Evolutionary conservation across 2,888 invertebrate species (phyloP).

Genomic region (Caenorhabditis becei): DNA sequence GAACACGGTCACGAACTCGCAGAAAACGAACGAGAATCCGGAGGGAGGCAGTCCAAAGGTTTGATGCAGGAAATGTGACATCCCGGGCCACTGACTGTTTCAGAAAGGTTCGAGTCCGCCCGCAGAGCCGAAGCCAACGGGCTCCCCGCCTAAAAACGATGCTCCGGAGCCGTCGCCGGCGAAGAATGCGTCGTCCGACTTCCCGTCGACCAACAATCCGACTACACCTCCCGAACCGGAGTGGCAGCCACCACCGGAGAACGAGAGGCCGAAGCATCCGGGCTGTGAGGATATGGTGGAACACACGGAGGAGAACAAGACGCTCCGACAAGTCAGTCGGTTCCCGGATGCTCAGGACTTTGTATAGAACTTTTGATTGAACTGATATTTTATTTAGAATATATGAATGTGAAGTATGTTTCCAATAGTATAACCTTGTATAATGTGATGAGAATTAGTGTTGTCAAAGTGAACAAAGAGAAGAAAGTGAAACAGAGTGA

Average conservation of each 20-base stretch:
- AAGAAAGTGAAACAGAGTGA: slow-evolving; percentile 47
- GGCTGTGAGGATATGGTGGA: slow-evolving; percentile 30
- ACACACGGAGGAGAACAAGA: slow-evolving; percentile 43
- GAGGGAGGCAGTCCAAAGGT: slow-evolving; percentile 15
- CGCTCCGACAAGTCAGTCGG: slow-evolving; percentile 20
- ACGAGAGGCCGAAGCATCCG: slow-evolving; percentile 41
- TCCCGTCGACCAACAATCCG: too few species aligned
- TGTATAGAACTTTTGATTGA: slow-evolving; percentile 9
- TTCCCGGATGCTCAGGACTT: slow-evolving; percentile 50
- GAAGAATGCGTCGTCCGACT: not conserved
- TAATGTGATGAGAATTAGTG: slow-evolving; percentile 7
- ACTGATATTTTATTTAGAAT: not conserved
- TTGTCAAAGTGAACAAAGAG: slow-evolving; percentile 11
- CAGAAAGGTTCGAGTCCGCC: slow-evolving; percentile 15
- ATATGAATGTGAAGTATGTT: not conserved
- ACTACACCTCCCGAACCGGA: not conserved
- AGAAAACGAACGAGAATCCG: not conserved
- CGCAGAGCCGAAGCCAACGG: not conserved
- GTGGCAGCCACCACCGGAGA: slow-evolving; percentile 46
- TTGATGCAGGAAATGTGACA: too few species aligned
- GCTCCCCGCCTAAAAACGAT: slow-evolving; percentile 12
- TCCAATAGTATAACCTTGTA: not conserved
- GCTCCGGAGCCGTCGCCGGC: not conserved
- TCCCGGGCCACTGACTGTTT: too few species aligned
- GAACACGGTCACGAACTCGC: slow-evolving; percentile 5